Evolutionary conservation across 1,140 invertebrate species (phyloP).

Genomic region (Parasteatoda tepidariorum): DNA sequence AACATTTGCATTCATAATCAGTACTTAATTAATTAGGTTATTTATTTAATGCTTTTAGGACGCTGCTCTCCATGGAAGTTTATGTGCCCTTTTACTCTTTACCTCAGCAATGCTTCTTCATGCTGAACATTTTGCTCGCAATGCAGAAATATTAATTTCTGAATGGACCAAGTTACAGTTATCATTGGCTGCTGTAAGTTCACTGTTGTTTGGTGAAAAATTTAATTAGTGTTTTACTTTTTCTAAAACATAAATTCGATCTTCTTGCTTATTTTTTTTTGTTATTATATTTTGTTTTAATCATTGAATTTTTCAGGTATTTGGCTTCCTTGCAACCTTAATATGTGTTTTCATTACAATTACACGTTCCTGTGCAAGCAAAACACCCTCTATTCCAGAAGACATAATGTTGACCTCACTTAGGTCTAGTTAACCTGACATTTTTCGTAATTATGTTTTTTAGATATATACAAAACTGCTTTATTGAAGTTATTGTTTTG

Average conservation of each 20-base stretch:
- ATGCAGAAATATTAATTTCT: conserved; percentile 1
- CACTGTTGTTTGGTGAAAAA: not conserved
- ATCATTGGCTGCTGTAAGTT: conserved; percentile 28
- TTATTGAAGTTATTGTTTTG: conserved; percentile 13
- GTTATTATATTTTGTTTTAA: conserved; percentile 1
- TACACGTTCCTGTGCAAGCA: conserved; percentile 47
- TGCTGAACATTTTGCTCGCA: conserved; percentile 39
- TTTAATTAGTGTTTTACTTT: not conserved
- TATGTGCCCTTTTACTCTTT: conserved; percentile 38
- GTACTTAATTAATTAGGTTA: no score
- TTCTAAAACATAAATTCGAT: not conserved
- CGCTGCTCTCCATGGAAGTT: conserved; percentile 39
- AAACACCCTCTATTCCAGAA: conserved; percentile 9
- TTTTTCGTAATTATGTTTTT: not conserved
- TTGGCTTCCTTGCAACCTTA: conserved; percentile 45
- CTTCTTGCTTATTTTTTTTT: not conserved
- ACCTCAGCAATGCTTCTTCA: conserved; percentile 46
- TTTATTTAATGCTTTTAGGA: conserved; percentile 40
- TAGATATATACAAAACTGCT: not conserved
- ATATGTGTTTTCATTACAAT: conserved; percentile 23
- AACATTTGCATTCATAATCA: no score
- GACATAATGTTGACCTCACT: conserved; percentile 34
- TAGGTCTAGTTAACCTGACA: conserved; percentile 25
- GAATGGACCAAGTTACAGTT: conserved; percentile 47
- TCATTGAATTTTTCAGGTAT: conserved; percentile 26